Percentiles rank a stretch among this genome's conserved stretches.
Evolutionary conservation across 2,888 invertebrate species (phyloP).

Genomic region (Stenolophus ochropezus): DNA sequence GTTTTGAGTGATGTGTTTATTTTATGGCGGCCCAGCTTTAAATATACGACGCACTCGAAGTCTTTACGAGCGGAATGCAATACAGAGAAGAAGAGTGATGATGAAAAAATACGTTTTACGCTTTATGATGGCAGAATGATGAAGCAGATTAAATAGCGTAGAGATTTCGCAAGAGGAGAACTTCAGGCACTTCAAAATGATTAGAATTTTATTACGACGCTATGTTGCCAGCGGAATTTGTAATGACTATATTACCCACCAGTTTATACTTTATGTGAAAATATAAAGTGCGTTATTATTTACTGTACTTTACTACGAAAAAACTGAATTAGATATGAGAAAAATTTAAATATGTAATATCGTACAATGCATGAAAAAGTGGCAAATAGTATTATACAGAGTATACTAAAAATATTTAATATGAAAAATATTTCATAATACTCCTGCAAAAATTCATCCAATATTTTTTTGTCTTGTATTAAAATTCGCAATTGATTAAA

Average conservation of each 20-base stretch:
- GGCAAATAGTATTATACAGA: no score
- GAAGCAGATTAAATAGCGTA: constrained; percentile 3
- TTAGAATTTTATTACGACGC: not conserved
- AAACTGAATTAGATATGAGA: no score
- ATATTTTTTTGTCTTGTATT: no score
- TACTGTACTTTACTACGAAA: no score
- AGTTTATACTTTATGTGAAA: not conserved
- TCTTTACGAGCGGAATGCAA: constrained; percentile 21
- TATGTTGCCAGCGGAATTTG: not conserved
- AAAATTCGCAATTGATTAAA: no score
- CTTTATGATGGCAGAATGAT: constrained; percentile 29
- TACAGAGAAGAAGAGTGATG: not conserved
- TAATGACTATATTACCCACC: not conserved
- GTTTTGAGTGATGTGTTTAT: constrained; percentile 44
- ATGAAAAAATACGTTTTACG: constrained; percentile 29
- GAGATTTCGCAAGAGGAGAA: constrained; percentile 1
- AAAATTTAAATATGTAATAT: no score
- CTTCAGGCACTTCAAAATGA: not conserved
- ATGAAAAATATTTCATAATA: no score
- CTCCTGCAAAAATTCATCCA: no score
- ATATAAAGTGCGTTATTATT: not conserved
- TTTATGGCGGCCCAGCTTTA: constrained; percentile 36
- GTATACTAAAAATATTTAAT: no score
- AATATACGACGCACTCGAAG: constrained; percentile 25
- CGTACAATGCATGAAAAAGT: no score